A percentile compares a stretch with the other conserved stretches of the same genome.
Conservation (phyloP, 2,113 vertebrate genomes). For the Elaphurus davidianus region DNA sequence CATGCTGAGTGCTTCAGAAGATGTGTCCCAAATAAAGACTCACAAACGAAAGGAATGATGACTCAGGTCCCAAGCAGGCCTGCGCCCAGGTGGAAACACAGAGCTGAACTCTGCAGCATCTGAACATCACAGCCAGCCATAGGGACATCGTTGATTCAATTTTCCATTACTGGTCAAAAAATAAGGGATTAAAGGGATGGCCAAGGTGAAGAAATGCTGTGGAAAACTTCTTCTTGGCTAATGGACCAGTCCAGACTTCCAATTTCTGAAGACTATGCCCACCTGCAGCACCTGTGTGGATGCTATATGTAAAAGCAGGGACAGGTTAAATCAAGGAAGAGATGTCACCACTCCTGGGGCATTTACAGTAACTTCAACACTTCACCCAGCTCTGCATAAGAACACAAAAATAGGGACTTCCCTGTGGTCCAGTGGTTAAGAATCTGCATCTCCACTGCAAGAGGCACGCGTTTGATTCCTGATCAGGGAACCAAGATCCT, state of each 20-base stretch:
- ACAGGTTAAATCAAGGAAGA: neutral
- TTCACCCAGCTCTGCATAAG: no score
- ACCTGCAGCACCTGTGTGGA: accelerated
- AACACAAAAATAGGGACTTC: neutral
- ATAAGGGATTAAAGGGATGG: neutral
- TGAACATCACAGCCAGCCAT: neutral
- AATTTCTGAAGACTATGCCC: neutral
- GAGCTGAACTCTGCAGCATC: accelerated
- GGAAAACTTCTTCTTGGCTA: neutral
- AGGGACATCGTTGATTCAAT: neutral
- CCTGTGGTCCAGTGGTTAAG: neutral
- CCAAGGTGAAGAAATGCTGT: neutral
- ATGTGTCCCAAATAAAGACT: neutral
- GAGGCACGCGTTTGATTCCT: neutral
- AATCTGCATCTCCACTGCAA: neutral
- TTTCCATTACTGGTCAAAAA: neutral
- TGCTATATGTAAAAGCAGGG: neutral
- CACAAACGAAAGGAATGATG: neutral
- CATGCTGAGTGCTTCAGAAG: neutral
- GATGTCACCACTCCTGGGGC: neutral
- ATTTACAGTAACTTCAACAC: neutral
- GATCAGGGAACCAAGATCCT: neutral
- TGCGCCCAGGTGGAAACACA: neutral
- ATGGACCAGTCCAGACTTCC: neutral
- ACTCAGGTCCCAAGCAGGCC: neutral